Evolutionary conservation across 2,113 vertebrate genomes (phyloP).

Genomic region (Larimichthys crocea): DNA sequence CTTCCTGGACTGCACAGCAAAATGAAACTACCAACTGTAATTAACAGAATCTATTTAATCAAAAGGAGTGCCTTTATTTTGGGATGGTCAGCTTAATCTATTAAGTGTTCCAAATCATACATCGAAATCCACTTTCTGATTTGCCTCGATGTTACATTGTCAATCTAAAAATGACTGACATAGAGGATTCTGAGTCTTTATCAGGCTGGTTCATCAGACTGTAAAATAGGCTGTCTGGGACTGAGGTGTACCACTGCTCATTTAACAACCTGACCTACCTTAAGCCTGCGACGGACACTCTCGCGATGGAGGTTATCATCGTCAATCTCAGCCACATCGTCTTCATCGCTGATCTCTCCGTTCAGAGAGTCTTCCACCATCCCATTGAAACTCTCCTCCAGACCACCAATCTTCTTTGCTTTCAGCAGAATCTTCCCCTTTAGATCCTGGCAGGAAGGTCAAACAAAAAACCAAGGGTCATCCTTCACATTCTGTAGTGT

Average conservation of each 20-base stretch:
- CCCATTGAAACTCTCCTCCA: conserved; percentile 82
- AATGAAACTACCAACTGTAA: not conserved
- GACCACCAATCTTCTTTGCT: conserved; percentile 80
- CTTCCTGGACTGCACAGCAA: not conserved
- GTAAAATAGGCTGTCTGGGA: not conserved
- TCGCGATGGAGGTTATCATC: conserved; percentile 78
- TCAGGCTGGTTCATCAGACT: conserved; percentile 15
- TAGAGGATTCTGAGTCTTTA: not conserved
- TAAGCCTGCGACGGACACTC: conserved; percentile 76
- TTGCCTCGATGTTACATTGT: conserved; percentile 8
- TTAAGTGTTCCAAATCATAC: conserved; percentile 5
- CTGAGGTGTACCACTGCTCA: not conserved
- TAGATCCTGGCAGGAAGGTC: conserved; percentile 69
- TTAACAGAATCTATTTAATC: conserved; percentile 38
- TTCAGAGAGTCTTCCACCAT: conserved; percentile 77
- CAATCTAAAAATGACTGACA: not conserved
- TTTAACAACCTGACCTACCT: conserved; percentile 77
- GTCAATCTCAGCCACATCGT: conserved; percentile 78
- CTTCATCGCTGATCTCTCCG: conserved; percentile 83
- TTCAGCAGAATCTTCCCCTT: conserved; percentile 82
- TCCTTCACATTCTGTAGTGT: not conserved
- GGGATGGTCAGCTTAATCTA: conserved; percentile 30
- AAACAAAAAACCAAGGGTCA: not conserved
- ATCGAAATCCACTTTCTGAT: conserved; percentile 20
- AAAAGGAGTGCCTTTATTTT: conserved; percentile 42